Percentiles rank a stretch among this genome's conserved stretches.
These are phyloP conservation scores for Hemistola chrysoprasaria DNA, from an alignment of 2,888 invertebrate genomes.

Conservation along the genomic window DNA sequence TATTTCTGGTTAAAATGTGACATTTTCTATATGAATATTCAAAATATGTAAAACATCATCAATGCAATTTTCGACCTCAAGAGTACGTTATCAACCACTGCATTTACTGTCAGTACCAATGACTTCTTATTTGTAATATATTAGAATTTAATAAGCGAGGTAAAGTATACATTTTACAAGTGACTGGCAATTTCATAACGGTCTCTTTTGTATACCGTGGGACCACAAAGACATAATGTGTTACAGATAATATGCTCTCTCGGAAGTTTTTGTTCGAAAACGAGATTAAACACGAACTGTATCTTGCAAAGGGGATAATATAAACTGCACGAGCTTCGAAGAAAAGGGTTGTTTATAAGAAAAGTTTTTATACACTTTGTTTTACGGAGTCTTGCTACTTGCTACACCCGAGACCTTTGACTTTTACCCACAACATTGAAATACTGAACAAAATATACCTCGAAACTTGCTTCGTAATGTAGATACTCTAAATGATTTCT, in stretches of 20 bases:
- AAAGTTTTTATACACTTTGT: constrained; percentile 7
- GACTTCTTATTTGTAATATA: too few species aligned
- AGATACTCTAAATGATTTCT: constrained; percentile 12
- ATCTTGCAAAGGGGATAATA: constrained; percentile 1
- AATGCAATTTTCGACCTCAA: too few species aligned
- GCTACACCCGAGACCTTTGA: constrained; percentile 10
- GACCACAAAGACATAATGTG: constrained; percentile 33
- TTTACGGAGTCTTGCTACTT: background rate
- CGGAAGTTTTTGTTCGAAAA: constrained; percentile 18
- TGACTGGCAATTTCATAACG: constrained; percentile 35
- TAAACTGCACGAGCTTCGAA: background rate
- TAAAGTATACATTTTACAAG: constrained; percentile 32
- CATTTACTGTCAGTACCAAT: background rate
- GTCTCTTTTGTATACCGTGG: constrained; percentile 40
- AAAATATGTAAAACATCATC: too few species aligned
- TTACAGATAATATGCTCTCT: constrained; percentile 17
- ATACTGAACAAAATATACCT: constrained; percentile 5
- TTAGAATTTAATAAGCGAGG: constrained; percentile 11
- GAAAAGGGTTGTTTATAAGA: constrained; percentile 3
- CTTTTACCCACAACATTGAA: constrained; percentile 4
- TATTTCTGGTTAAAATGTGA: too few species aligned
- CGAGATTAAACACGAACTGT: constrained; percentile 7
- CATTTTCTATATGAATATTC: too few species aligned
- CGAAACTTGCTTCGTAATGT: constrained; percentile 11
- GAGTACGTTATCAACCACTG: background rate